phyloP scores from a whole-genome alignment of 2,888 invertebrate species.

The Luffia ferchaultella region DNA sequence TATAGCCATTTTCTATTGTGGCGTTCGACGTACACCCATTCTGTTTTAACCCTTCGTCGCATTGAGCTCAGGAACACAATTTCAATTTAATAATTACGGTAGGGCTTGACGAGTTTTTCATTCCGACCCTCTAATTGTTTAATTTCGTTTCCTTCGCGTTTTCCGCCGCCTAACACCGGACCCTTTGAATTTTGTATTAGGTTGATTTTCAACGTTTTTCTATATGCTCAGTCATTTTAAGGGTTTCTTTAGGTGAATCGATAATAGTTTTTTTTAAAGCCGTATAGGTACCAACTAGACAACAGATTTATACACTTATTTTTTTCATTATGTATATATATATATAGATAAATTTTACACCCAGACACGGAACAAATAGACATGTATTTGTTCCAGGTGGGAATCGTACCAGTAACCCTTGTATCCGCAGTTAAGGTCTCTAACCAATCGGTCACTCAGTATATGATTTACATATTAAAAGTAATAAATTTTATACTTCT shows the following conservation, averaged over 20 bases:
- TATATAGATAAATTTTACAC: too few species aligned
- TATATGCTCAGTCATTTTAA: neutral
- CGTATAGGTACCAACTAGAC: neutral
- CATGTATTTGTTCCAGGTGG: too few species aligned
- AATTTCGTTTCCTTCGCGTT: constrained; percentile 41
- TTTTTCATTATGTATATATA: too few species aligned
- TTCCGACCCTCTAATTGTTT: constrained; percentile 41
- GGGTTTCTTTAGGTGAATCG: neutral
- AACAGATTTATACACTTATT: too few species aligned
- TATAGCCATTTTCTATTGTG: neutral
- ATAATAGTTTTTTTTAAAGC: neutral
- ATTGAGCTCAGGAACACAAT: constrained; percentile 40
- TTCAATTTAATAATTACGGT: constrained; percentile 60
- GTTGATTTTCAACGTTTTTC: constrained; percentile 4
- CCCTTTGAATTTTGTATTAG: neutral
- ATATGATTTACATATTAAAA: too few species aligned
- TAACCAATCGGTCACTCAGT: too few species aligned
- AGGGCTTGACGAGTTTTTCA: constrained; percentile 34
- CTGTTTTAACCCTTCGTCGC: constrained; percentile 24
- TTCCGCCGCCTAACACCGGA: constrained; percentile 16
- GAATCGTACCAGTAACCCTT: too few species aligned
- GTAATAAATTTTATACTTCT: too few species aligned
- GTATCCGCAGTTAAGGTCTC: too few species aligned
- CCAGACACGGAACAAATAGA: too few species aligned
- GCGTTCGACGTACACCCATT: constrained; percentile 14